Conservation (phyloP, 2,888 invertebrate species). For the Trileptium ribeirensis region DNA sequence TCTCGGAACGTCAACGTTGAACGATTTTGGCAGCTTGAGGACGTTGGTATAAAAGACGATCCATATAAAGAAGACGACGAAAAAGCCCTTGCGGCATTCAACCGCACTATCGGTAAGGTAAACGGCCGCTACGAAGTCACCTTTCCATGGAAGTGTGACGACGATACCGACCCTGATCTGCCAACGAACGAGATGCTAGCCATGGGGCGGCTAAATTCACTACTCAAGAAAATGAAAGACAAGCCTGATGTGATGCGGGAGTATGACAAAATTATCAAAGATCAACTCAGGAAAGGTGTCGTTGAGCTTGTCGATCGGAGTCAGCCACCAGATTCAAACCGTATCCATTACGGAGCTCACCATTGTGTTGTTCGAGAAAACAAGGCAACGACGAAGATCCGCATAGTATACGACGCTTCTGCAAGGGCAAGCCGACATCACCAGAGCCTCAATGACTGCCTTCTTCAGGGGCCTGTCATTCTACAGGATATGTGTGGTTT, state of each 20-base stretch:
- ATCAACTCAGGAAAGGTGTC: neutral
- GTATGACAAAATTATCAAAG: neutral
- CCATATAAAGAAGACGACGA: too few species aligned
- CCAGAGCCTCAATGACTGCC: slow-evolving; percentile 9
- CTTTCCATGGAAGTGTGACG: too few species aligned
- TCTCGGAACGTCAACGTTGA: too few species aligned
- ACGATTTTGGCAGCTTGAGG: too few species aligned
- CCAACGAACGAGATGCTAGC: too few species aligned
- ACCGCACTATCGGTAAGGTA: too few species aligned
- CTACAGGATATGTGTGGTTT: neutral
- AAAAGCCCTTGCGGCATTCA: too few species aligned
- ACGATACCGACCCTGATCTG: too few species aligned
- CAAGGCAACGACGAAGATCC: neutral
- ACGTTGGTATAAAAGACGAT: too few species aligned
- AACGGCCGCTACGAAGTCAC: too few species aligned
- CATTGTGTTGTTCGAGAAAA: slow-evolving; percentile 4
- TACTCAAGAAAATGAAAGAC: neutral
- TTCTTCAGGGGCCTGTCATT: slow-evolving; percentile 1
- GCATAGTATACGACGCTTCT: slow-evolving; percentile 11
- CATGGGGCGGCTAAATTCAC: too few species aligned
- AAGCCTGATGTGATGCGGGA: neutral
- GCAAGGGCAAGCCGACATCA: neutral
- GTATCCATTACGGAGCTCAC: neutral
- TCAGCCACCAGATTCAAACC: neutral
- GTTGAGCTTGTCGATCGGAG: neutral